Base-by-base conservation (phyloP, 2,113 vertebrate genomes). In the Nannobrachium achirus region DNA sequence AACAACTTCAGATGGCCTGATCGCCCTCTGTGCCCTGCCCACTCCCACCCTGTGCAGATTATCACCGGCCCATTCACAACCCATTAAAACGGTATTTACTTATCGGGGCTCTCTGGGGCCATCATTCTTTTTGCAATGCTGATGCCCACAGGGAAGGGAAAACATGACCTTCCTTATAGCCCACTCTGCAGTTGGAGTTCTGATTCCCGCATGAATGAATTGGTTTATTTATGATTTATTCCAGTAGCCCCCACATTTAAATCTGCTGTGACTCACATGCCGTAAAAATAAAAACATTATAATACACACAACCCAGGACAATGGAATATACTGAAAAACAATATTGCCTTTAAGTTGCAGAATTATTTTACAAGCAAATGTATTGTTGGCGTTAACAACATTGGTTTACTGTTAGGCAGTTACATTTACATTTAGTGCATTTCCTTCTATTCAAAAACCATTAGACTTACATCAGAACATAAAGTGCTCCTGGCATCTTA, bases 61-160 rank as follows among this genome's bases (percentile, higher is more conserved):
- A 85, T 86, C 73, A 82, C 73, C 75, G 80, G 85, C 84, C 25
- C 75, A 88, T 92, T 82, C 84, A 78, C 72, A 88, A 78, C 73
- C 88, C 86, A 87, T 92, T 92, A 89, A 91, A 91, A 88, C 83
- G 84, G 82, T 91, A 89, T 93, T 93, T 93, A 90, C 90, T 91
- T 91, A 91, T 93, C 89, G 76, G 25, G 88, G 71, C 84, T 87
- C 80, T 77, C 80, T 84, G 69, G 76, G 75, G 75, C 66, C 66
- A 69, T 82, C 76, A 75, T 72, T 86, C 82, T 82, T 81, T 91
- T 88, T 92, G 89, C 78, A 84, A 85, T 85, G 80, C 70, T 69
- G 84, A 85, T 86, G 79, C 86, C 87, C 83, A 75, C 70, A 73
- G 88, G 86, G 82, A 71, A 87, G 62, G 60, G 71, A 71, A 46